Base-by-base conservation (phyloP, 2,888 invertebrate species). In the Latheticus oryzae region DNA sequence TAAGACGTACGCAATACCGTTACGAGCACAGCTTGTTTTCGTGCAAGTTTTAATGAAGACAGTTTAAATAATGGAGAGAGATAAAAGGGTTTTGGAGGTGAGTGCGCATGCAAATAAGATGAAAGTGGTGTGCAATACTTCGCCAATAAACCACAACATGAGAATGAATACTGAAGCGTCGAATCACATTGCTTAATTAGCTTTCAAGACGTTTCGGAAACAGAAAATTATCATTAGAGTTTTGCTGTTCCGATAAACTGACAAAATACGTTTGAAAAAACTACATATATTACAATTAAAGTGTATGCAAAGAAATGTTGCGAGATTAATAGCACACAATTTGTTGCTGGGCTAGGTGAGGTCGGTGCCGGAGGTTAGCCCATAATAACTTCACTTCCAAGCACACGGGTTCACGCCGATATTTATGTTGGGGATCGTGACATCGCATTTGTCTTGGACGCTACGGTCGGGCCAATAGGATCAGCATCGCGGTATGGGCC, bases 361-460 rank as follows among this genome's bases (percentile, higher is more conserved):
- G 72, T 72, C 72, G 68, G 64, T 67, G 70, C 68, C 66, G 67
- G 69, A 74, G 74, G 74, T 73, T 71, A 72, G 68, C 70, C 73
- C 70, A 68, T 73, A 75, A 74, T 73, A 74, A 74, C 72, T 73
- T 71, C 71, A 69, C 70, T 71, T 67, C 65, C 70, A 65, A 68
- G 68, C 65, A 70, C 69, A 69, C 68, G 70, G 66, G 67, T 68
- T 69, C 69, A 66, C 64, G 66, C 66, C 66, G 63, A 74, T 74
- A 75, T 76, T 75, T 75, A 75, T 75, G 74, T 71, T 69, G 69
- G 65, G 71, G 73, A 74, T 74, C 75, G 71, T 72, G 74, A 73
- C 74, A 73, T 71, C 72, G 70, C 73, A 74, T 76, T 75, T 74
- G 71, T 76, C 75, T 75, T 71, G 58, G 63, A 56, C 62, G 67